Conservation (phyloP, 2,888 invertebrate species). For the Lasius fuliginosus region DNA sequence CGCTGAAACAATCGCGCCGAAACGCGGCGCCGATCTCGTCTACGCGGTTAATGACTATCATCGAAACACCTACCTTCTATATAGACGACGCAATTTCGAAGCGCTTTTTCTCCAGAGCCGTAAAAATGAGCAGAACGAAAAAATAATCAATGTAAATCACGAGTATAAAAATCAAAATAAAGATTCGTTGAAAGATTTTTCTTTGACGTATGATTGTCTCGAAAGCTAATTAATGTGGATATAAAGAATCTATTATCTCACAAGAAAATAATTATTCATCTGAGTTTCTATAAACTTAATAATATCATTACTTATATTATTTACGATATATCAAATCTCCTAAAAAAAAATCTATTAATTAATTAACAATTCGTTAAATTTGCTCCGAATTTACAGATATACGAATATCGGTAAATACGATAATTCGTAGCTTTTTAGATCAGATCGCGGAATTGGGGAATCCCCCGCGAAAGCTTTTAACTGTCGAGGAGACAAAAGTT, state of each 20-base stretch:
- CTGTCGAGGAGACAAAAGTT: slow-evolving; percentile 42
- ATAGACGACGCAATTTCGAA: slow-evolving; percentile 18
- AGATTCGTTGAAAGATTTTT: slow-evolving; percentile 8
- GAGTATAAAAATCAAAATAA: neutral
- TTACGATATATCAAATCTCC: neutral
- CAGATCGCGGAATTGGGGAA: neutral
- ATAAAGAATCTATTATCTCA: neutral
- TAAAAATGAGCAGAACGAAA: neutral
- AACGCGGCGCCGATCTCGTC: slow-evolving; percentile 45
- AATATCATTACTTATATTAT: neutral
- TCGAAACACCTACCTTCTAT: slow-evolving; percentile 36
- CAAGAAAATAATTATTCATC: neutral
- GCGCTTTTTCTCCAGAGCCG: neutral
- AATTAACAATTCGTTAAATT: neutral
- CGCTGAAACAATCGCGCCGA: slow-evolving; percentile 40
- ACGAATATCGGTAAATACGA: slow-evolving; percentile 3
- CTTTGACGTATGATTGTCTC: neutral
- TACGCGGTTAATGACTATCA: slow-evolving; percentile 48
- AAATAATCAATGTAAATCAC: slow-evolving; percentile 8
- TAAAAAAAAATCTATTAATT: neutral
- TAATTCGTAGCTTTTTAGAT: slow-evolving; percentile 17
- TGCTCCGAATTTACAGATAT: neutral
- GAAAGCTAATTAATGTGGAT: neutral
- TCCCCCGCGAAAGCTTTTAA: slow-evolving; percentile 28
- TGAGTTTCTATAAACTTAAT: neutral